These are phyloP conservation scores for Sympetrum striolatum DNA, from an alignment of 2,888 invertebrate species.

Conservation along the genomic window DNA sequence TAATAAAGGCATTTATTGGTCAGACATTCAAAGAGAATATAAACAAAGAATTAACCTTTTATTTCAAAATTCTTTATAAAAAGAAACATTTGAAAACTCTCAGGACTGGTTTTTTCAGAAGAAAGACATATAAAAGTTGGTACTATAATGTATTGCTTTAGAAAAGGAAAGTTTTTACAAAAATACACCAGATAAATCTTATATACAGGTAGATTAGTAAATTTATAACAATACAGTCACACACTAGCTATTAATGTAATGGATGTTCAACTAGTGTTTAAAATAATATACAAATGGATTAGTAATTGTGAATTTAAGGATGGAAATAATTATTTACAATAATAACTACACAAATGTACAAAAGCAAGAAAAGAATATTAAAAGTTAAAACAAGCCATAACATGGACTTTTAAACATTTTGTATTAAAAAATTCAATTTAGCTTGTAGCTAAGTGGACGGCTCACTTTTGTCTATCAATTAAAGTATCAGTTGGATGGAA, in stretches of 20 bases:
- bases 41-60: too few species aligned
- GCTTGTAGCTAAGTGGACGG: slow-evolving; percentile 20
- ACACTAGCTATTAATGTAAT: not conserved
- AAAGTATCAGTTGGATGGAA: slow-evolving; percentile 27
- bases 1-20: too few species aligned
- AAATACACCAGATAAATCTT: slow-evolving; percentile 41
- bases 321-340: not conserved
- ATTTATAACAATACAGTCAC: slow-evolving; percentile 22
- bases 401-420: not conserved
- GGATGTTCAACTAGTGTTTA: slow-evolving; percentile 1
- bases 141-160: slow-evolving; percentile 31
- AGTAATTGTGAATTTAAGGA: not conserved
- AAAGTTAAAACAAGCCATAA: not conserved
- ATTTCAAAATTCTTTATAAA: too few species aligned
- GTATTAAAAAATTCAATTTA: not conserved
- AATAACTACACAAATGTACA: not conserved
- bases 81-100: not conserved
- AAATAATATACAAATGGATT: slow-evolving; percentile 17
- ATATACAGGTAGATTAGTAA: slow-evolving; percentile 29
- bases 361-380: not conserved
- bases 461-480: slow-evolving; percentile 7
- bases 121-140: not conserved
- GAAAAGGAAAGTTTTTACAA: slow-evolving; percentile 33
- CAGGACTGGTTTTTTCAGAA: not conserved
- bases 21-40: too few species aligned